phyloP scores from a whole-genome alignment of 2,888 invertebrate species.

The Blomia tropicalis region DNA sequence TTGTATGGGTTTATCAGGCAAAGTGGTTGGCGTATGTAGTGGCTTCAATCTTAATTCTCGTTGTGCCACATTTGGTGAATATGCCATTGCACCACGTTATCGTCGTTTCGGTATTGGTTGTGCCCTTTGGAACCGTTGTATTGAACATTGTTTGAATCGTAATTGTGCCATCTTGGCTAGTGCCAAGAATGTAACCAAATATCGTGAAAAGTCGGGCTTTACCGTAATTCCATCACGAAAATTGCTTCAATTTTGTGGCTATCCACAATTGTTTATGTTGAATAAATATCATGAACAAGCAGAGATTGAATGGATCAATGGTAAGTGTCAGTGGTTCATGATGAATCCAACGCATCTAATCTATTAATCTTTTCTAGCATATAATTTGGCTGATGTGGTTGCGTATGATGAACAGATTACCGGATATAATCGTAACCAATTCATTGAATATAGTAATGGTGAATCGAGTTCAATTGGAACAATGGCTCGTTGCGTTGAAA shows the following conservation, averaged over 20 bases:
- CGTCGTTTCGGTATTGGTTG: conserved; percentile 19
- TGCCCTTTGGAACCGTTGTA: conserved; percentile 17
- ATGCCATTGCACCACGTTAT: conserved; percentile 20
- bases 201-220: conserved; percentile 22
- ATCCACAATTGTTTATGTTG: conserved; percentile 18
- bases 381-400: conserved; percentile 19
- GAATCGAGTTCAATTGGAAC: conserved; percentile 19
- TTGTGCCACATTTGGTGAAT: conserved; percentile 20
- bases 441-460: conserved; percentile 8
- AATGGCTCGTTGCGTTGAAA: conserved; percentile 18
- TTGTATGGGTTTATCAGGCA: not conserved
- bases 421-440: conserved; percentile 20
- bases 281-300: conserved; percentile 22
- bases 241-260: conserved; percentile 17
- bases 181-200: conserved; percentile 13
- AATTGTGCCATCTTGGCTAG: conserved; percentile 21
- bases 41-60: conserved; percentile 11
- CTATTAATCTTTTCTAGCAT: not conserved
- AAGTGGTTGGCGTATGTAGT: conserved; percentile 20
- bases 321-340: not conserved
- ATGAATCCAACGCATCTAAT: not conserved
- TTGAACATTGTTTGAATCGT: conserved; percentile 19
- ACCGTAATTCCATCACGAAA: conserved; percentile 18
- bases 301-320: conserved; percentile 22
- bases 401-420: conserved; percentile 22